Base-by-base conservation (phyloP, 1,140 invertebrate species). In the Marisa cornuarietis region DNA sequence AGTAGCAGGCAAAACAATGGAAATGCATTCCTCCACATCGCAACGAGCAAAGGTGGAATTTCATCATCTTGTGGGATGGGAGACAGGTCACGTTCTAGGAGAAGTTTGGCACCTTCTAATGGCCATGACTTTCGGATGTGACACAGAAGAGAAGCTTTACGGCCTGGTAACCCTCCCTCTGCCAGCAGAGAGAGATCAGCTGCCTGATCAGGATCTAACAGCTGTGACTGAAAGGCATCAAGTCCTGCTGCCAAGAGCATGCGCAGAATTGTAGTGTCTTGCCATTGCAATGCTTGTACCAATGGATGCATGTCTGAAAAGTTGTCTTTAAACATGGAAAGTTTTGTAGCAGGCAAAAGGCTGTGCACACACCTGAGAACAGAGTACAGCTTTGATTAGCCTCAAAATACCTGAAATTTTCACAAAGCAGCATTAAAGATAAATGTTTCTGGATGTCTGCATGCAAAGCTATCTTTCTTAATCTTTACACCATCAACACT, bases 11-110 rank as follows among this genome's bases (percentile, higher is more conserved):
- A 69, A 61, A 83, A 84, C 13, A 86, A 78, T 49, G 80, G 83
- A 54, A 82, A 75, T 54, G 83, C 81, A 26, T 83, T 78, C 9
- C 78, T 80, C 13, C 81, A 82, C 24, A 87, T 68, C 26, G 85
- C 83, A 16, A 84, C 82, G 18, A 88, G 14, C 24, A 89, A 71
- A 24, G 88, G 86, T 58, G 87, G 85, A 49, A 88, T 72, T 52
- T 86, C 84, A 22, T 74, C 71, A 61, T 78, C 62, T 42, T 62
- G 73, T 11, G 24, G 52, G 20, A 82, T 81, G 66, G 79, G 82
- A 14, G 65, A 71, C 61, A 85, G 77, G 42, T 82, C 85, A 58
- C 76, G 62, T 54, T 83, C 65, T 22, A 86, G 77, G 20, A 88
- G 74, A 61, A 80, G 82, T 61, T 83, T 79, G 14, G 83, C 84